Evolutionary conservation across 2,888 invertebrate species (phyloP).

Genomic region (Petrophora chlorosata): DNA sequence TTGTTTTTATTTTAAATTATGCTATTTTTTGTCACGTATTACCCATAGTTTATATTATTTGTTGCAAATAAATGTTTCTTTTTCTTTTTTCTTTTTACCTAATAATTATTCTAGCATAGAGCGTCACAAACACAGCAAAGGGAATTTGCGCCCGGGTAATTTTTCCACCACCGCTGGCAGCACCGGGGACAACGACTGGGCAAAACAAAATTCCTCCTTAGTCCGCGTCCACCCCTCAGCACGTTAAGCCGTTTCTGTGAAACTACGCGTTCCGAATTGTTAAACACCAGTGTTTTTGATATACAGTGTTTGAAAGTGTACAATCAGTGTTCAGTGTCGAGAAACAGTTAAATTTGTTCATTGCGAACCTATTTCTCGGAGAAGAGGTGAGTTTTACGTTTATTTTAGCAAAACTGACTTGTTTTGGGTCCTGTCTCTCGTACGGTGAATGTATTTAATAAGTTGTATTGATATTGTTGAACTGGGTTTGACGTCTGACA

Average conservation of each 20-base stretch:
- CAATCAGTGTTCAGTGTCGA: conserved; percentile 12
- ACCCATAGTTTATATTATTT: too few species aligned
- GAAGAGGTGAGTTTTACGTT: conserved; percentile 8
- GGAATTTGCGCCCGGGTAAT: conserved; percentile 4
- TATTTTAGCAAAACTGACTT: conserved; percentile 8
- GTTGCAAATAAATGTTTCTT: too few species aligned
- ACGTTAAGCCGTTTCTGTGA: conserved; percentile 9
- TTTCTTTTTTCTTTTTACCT: too few species aligned
- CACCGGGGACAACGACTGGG: conserved; percentile 38
- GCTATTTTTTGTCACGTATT: too few species aligned
- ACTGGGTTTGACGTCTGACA: background rate
- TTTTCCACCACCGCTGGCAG: conserved; percentile 10
- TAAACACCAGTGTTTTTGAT: conserved; percentile 12
- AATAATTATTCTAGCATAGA: too few species aligned
- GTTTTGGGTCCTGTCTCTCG: conserved; percentile 16
- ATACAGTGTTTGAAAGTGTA: conserved; percentile 3
- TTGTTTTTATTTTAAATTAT: too few species aligned
- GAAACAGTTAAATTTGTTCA: conserved; percentile 1
- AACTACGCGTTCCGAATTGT: background rate
- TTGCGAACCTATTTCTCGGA: background rate
- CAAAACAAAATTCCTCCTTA: conserved; percentile 40
- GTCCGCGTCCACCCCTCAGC: conserved; percentile 35
- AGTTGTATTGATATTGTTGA: conserved; percentile 4
- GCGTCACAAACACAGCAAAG: too few species aligned
- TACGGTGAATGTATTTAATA: background rate